phyloP scores from a whole-genome alignment of 2,113 vertebrate species.

The Sorex araneus region DNA sequence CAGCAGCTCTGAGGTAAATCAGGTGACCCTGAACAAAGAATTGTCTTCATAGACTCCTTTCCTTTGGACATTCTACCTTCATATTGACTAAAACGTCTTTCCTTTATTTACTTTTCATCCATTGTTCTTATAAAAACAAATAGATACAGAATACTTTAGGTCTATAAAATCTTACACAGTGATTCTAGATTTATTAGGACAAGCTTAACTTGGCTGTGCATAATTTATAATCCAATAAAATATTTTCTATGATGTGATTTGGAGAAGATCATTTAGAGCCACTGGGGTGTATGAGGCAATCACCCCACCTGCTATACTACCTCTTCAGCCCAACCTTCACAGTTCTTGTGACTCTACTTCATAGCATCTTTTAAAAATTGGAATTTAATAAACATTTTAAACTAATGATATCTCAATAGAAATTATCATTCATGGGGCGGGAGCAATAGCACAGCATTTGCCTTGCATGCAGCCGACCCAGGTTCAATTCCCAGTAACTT shows the following conservation, averaged over 20 bases:
- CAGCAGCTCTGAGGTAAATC: conserved; percentile 36
- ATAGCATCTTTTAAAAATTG: not conserved
- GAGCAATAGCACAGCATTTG: too few species aligned
- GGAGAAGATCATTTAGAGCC: not conserved
- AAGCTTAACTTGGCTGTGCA: not conserved
- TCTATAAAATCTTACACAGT: not conserved
- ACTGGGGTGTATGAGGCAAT: not conserved
- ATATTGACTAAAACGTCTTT: not conserved
- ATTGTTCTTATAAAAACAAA: conserved; percentile 35
- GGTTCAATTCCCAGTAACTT: too few species aligned
- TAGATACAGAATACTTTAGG: not conserved
- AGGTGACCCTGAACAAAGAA: conserved; percentile 28
- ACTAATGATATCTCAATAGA: not conserved
- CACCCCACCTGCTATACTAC: too few species aligned
- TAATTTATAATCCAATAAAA: conserved; percentile 4
- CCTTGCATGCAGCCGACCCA: too few species aligned
- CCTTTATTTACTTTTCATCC: conserved; percentile 36
- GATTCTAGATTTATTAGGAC: not conserved
- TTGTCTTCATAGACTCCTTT: conserved; percentile 46
- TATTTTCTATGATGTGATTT: not conserved
- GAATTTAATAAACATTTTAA: not conserved
- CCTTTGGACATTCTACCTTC: conserved; percentile 10
- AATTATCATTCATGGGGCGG: too few species aligned
- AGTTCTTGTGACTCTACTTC: not conserved
- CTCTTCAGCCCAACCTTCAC: not conserved